Percentiles rank a stretch among this genome's conserved stretches.
phyloP scores from a whole-genome alignment of 1,140 invertebrate species.

The Asobara japonica region DNA sequence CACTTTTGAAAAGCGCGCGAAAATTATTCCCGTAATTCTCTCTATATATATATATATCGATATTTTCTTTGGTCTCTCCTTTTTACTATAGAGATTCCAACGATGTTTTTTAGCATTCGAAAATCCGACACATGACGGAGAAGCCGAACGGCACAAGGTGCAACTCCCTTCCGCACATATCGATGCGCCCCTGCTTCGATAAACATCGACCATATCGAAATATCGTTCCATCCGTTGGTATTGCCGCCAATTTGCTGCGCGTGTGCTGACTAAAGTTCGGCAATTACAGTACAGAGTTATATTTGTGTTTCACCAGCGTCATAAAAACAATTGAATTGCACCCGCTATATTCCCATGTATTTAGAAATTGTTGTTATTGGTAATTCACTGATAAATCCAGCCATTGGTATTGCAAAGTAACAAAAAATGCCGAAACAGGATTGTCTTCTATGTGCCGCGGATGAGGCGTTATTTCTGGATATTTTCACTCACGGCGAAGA shows the following conservation, averaged over 20 bases:
- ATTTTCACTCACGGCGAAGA: conserved; percentile 41
- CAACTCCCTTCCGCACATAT: too few relatives aligned
- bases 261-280: not conserved
- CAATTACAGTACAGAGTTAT: not conserved
- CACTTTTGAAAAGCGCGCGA: too few relatives aligned
- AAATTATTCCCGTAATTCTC: too few relatives aligned
- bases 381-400: not conserved
- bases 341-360: conserved; percentile 6
- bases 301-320: not conserved
- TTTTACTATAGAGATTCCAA: too few relatives aligned
- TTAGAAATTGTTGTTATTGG: not conserved
- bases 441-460: conserved; percentile 59
- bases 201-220: conserved; percentile 1
- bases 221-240: not conserved
- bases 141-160: too few relatives aligned
- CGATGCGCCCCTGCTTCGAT: not conserved
- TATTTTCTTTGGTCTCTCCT: too few relatives aligned
- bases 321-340: not conserved
- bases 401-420: not conserved
- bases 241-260: conserved; percentile 26
- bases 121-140: too few relatives aligned
- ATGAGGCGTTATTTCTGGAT: conserved; percentile 60
- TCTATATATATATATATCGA: too few relatives aligned
- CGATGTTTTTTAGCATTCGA: too few relatives aligned
- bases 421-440: conserved; percentile 48